These are phyloP conservation scores for Ceyx margarethae DNA, from an alignment of 2,113 vertebrate genomes.

Conservation along the genomic window DNA sequence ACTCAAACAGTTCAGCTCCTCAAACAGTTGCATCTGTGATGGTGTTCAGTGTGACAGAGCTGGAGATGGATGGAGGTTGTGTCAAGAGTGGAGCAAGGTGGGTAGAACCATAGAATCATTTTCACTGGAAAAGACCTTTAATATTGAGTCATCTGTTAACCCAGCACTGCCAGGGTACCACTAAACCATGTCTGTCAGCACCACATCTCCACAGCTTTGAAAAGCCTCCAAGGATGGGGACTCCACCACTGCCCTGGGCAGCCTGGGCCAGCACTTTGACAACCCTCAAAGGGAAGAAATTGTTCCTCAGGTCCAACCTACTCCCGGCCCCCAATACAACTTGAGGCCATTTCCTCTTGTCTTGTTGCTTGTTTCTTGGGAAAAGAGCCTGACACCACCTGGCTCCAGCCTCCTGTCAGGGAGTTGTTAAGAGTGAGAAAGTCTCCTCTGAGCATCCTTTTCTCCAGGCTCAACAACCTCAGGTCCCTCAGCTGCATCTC, in stretches of 20 bases:
- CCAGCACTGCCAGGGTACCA: not conserved
- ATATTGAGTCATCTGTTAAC: not conserved
- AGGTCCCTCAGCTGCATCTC: not conserved
- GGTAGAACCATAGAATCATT: not conserved
- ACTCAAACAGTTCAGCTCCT: not conserved
- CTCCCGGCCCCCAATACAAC: too few relatives aligned
- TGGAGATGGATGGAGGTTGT: not conserved
- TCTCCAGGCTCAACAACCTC: not conserved
- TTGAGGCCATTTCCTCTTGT: not conserved
- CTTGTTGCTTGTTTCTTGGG: not conserved
- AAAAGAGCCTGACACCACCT: not conserved
- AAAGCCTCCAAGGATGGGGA: not conserved
- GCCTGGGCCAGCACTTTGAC: not conserved
- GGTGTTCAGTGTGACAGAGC: not conserved
- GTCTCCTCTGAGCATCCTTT: not conserved
- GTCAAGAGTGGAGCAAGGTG: not conserved
- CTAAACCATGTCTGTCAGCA: not conserved
- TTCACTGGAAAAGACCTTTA: not conserved
- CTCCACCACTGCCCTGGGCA: not conserved
- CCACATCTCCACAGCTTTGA: not conserved
- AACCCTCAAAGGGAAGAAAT: not conserved
- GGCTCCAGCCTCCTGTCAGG: not conserved
- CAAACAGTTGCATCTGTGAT: not conserved
- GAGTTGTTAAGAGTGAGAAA: not conserved
- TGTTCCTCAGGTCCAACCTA: not conserved